These are phyloP conservation scores for Bedellia somnulentella DNA, from an alignment of 2,888 invertebrate genomes.

Conservation along the genomic window DNA sequence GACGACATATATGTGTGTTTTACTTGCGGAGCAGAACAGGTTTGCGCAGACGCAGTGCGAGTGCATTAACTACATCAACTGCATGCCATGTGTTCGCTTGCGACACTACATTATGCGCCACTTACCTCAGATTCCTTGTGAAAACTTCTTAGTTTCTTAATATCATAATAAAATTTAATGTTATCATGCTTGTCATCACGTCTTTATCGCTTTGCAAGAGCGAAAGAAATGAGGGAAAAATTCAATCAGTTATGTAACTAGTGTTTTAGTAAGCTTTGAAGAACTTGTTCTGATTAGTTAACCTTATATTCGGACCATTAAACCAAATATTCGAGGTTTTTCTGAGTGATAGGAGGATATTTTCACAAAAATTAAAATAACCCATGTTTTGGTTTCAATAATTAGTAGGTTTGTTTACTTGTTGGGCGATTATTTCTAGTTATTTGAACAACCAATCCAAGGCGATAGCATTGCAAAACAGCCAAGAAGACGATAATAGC, in stretches of 20 bases:
- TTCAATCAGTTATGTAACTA: too few relatives aligned
- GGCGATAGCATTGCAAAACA: slow-evolving; percentile 46
- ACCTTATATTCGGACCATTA: too few relatives aligned
- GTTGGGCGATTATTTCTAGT: neutral
- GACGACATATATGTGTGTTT: slow-evolving; percentile 26
- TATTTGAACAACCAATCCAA: too few relatives aligned
- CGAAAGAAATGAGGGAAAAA: too few relatives aligned
- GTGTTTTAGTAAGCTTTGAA: too few relatives aligned
- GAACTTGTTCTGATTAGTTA: too few relatives aligned
- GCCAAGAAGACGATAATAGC: slow-evolving; percentile 49
- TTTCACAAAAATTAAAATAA: too few relatives aligned
- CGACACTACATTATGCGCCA: slow-evolving; percentile 33
- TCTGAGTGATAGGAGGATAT: too few relatives aligned
- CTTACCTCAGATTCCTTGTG: slow-evolving; percentile 15
- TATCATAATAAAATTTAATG: neutral
- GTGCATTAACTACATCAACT: slow-evolving; percentile 8
- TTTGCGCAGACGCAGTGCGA: neutral
- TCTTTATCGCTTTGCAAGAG: too few relatives aligned
- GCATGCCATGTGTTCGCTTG: slow-evolving; percentile 14
- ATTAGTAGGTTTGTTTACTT: neutral
- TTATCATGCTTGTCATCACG: too few relatives aligned
- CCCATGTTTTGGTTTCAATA: too few relatives aligned
- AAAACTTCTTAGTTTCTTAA: slow-evolving; percentile 2
- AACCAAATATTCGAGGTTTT: too few relatives aligned
- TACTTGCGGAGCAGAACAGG: slow-evolving; percentile 11